A percentile compares a stretch with the other conserved stretches of the same genome.
Conservation (phyloP, 2,797 vertebrate genomes). For the Gambelia wislizenii region DNA sequence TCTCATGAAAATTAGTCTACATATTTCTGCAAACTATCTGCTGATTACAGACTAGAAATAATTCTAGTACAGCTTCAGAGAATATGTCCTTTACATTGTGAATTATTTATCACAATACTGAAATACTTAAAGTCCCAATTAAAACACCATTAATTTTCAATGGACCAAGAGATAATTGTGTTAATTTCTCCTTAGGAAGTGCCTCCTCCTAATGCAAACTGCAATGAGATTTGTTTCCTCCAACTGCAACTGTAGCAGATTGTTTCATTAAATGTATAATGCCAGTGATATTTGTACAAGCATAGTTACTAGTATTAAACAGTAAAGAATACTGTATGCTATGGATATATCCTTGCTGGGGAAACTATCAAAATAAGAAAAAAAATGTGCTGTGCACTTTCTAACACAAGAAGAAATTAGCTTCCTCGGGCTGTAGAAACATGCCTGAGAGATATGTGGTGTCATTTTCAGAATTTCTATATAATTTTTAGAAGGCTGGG, state of each 20-base stretch:
- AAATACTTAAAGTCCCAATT: constrained; percentile 23
- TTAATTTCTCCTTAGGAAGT: background rate
- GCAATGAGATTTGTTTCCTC: background rate
- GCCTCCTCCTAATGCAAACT: background rate
- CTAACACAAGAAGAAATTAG: background rate
- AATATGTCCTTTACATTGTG: background rate
- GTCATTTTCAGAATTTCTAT: background rate
- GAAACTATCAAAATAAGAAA: background rate
- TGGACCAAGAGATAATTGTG: background rate
- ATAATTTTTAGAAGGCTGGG: background rate
- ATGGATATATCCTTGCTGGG: background rate
- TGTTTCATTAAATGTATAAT: background rate
- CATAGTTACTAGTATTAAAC: background rate
- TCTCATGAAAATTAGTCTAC: constrained; percentile 8
- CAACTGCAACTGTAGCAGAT: background rate
- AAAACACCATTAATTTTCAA: constrained; percentile 17
- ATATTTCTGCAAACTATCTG: constrained; percentile 12
- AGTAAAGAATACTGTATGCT: background rate
- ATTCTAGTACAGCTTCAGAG: background rate
- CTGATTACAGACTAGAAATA: constrained; percentile 20
- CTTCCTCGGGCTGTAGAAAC: background rate
- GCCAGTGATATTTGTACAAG: background rate
- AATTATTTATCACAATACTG: constrained; percentile 34
- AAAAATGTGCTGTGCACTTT: background rate
- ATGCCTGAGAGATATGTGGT: background rate